These are phyloP conservation scores for Graphium colonna DNA, from an alignment of 2,888 invertebrate genomes.

Conservation along the genomic window DNA sequence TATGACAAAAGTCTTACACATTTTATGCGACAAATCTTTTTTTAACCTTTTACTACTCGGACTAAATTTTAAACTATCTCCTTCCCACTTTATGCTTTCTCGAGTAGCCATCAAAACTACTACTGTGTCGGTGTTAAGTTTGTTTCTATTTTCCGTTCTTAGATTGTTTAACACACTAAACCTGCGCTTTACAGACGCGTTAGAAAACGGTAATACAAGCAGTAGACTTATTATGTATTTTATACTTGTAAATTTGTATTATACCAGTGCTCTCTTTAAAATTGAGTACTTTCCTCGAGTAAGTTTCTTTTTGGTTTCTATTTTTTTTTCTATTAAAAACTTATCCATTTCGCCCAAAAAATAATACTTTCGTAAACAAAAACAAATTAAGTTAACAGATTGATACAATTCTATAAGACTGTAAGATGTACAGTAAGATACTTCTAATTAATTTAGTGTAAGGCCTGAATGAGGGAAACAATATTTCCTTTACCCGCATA, in stretches of 20 bases:
- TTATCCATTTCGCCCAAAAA: too few species aligned
- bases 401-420: too few species aligned
- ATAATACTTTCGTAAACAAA: too few species aligned
- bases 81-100: background rate
- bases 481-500: too few species aligned
- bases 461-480: too few species aligned
- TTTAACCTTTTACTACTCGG: background rate
- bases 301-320: background rate
- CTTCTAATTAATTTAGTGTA: too few species aligned
- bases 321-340: too few species aligned
- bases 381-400: too few species aligned
- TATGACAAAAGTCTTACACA: too few species aligned
- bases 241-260: too few species aligned
- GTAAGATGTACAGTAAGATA: too few species aligned
- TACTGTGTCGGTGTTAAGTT: background rate
- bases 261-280: background rate
- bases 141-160: background rate
- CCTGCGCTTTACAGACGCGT: background rate
- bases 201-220: background rate
- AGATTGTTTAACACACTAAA: background rate
- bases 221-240: conserved; percentile 3
- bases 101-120: background rate
- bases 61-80: background rate
- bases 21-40: too few species aligned
- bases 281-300: conserved; percentile 2